Base-by-base conservation (phyloP, 2,797 vertebrate genomes). In the Betta splendens region DNA sequence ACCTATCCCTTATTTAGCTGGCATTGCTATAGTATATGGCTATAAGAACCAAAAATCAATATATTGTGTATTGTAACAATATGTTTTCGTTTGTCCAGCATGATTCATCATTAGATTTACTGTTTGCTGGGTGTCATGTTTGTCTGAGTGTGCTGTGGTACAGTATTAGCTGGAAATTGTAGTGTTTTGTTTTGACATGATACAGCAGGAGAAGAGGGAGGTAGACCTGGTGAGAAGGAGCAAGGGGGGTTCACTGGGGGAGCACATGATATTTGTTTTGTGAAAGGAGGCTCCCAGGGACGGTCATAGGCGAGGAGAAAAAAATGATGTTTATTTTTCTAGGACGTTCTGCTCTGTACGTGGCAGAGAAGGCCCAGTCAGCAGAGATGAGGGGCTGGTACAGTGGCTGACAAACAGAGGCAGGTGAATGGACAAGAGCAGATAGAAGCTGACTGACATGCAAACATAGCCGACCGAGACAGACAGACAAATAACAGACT, bases 281-380 rank as follows among this genome's bases (percentile, higher is more conserved):
- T 72, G 65, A 55, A 84, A 80, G 58, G 68, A 80, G 65, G 56
- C 70, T 77, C 73, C 58, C 3, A 63, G 73, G 83, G 76, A 84
- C 69, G 58, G 44, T 57, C 17, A 3, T 51, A 65, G 46, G 51
- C 63, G 72, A 66, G 60, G 53, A 64, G 56, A 60, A 39, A 56
- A 66, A 55, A 65, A 48, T 28, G 64, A 63, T 82, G 81, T 85
- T 87, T 85, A 78, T 84, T 89, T 89, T 81, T 60, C 56, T 79
- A 60, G 80, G 50, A 79, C 77, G 52, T 53, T 72, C 32, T 44
- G 38, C 58, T 65, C 18, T 42, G 57, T 61, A 60, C 69, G 75
- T 54, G 77, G 66, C 46, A 43, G 57, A 60, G 60, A 36, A 26
- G 44, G 68, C 32, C 42, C 42, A 63, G 52, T 53, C 56, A 51